phyloP scores from a whole-genome alignment of 2,113 vertebrate genomes.

The Hippocampus barbouri region DNA sequence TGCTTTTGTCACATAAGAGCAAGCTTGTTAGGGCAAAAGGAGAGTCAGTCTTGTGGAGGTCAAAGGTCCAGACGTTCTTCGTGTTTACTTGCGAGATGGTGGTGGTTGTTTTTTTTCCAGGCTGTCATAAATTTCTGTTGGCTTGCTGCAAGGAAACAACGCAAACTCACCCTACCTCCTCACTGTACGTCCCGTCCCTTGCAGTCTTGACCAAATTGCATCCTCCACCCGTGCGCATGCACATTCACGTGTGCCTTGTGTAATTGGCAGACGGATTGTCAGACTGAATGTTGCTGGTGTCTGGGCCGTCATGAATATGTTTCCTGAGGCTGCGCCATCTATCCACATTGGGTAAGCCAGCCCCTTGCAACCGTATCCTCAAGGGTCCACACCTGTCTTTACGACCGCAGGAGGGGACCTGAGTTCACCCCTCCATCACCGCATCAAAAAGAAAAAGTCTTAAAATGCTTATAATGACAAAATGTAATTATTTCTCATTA shows the following conservation, averaged over 20 bases:
- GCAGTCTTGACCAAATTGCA: neutral
- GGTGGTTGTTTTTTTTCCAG: slow-evolving; percentile 41
- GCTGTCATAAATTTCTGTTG: slow-evolving; percentile 45
- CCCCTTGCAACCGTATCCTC: slow-evolving; percentile 33
- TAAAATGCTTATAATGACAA: neutral
- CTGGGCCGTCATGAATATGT: slow-evolving; percentile 39
- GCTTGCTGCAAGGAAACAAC: slow-evolving; percentile 5
- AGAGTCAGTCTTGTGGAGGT: slow-evolving; percentile 7
- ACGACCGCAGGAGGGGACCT: slow-evolving; percentile 24
- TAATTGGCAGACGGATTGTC: slow-evolving; percentile 37
- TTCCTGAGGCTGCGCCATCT: slow-evolving; percentile 54
- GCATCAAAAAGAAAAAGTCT: neutral
- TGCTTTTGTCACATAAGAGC: slow-evolving; percentile 29
- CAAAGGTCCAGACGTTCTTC: slow-evolving; percentile 50
- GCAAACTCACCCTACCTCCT: slow-evolving; percentile 8
- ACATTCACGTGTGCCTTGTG: too few species aligned
- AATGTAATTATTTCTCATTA: too few species aligned
- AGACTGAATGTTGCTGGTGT: slow-evolving; percentile 44
- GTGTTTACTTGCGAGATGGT: slow-evolving; percentile 60
- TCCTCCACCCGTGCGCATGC: too few species aligned
- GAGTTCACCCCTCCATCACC: slow-evolving; percentile 27
- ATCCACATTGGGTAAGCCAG: slow-evolving; percentile 54
- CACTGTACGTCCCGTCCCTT: neutral
- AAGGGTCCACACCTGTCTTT: slow-evolving; percentile 54
- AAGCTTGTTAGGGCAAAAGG: slow-evolving; percentile 23